These are phyloP conservation scores for Antechinus stuartii DNA, from an alignment of 2,113 vertebrate species.

Conservation along the genomic window DNA sequence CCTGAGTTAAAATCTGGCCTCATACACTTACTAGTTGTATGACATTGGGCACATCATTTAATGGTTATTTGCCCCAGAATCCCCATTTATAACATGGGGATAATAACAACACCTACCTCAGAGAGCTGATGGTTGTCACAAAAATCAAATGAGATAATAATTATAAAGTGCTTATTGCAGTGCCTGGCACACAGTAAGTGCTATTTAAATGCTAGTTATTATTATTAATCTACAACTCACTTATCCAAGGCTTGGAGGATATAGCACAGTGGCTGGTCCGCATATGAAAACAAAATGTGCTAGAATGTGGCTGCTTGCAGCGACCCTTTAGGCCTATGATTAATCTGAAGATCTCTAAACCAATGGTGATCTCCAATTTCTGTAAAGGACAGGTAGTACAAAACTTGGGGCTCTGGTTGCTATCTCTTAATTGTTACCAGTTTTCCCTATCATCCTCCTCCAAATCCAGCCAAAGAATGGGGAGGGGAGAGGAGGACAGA, in stretches of 20 bases:
- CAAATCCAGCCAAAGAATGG: neutral
- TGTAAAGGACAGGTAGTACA: neutral
- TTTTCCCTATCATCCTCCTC: neutral
- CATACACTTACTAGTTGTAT: neutral
- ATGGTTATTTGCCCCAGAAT: neutral
- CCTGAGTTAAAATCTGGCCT: neutral
- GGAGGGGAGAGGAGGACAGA: neutral
- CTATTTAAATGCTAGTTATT: neutral
- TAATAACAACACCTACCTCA: neutral
- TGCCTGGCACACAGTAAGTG: neutral
- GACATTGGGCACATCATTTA: neutral
- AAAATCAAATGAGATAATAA: neutral
- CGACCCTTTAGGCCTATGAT: neutral
- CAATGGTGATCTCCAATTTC: neutral
- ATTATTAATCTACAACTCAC: neutral
- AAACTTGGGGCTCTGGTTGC: neutral
- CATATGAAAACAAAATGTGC: neutral
- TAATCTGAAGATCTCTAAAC: neutral
- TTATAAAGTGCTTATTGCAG: neutral
- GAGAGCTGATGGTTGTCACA: neutral
- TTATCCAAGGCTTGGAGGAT: neutral
- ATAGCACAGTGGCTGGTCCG: neutral
- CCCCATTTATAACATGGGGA: neutral
- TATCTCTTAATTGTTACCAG: neutral
- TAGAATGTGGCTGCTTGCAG: neutral